phyloP scores from a whole-genome alignment of 1,140 invertebrate species.

The Drosophila kikkawai region DNA sequence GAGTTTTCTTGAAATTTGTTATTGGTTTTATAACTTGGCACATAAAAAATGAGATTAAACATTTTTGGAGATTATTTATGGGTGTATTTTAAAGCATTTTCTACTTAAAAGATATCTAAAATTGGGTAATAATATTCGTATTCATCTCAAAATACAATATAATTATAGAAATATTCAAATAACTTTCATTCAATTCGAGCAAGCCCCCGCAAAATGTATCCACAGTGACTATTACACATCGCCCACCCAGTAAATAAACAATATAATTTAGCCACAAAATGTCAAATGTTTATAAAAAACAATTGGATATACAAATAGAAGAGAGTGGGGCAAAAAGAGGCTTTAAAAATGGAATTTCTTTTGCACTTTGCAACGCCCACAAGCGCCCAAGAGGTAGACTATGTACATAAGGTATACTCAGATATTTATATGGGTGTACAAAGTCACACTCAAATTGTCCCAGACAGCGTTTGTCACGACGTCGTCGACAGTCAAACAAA shows the following conservation, averaged over 20 bases:
- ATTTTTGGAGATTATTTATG: neutral
- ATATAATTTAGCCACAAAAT: conserved; percentile 53
- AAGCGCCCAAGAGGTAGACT: conserved; percentile 30
- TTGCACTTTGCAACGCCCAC: conserved; percentile 60
- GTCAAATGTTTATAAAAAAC: conserved; percentile 72
- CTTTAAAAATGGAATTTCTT: conserved; percentile 54
- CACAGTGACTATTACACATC: conserved; percentile 26
- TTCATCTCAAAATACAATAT: neutral
- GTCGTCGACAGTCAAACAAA: conserved; percentile 57
- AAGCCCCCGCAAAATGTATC: conserved; percentile 20
- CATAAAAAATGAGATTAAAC: conserved; percentile 1
- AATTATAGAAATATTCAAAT: conserved; percentile 18
- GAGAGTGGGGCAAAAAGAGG: conserved; percentile 23
- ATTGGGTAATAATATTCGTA: too few relatives aligned
- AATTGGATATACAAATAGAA: conserved; percentile 59
- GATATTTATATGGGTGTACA: conserved; percentile 30
- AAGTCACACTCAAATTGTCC: conserved; percentile 57
- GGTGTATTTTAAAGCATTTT: neutral
- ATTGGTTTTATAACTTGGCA: neutral
- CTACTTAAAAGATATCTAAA: neutral
- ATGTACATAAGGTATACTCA: conserved; percentile 13
- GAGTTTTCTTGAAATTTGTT: conserved; percentile 33
- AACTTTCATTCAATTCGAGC: conserved; percentile 24
- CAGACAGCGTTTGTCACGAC: conserved; percentile 75
- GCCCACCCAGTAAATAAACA: conserved; percentile 38